A percentile compares a stretch with the other conserved stretches of the same genome.
Conservation (phyloP, 2,888 invertebrate species). For the Drosophila lacicola region DNA sequence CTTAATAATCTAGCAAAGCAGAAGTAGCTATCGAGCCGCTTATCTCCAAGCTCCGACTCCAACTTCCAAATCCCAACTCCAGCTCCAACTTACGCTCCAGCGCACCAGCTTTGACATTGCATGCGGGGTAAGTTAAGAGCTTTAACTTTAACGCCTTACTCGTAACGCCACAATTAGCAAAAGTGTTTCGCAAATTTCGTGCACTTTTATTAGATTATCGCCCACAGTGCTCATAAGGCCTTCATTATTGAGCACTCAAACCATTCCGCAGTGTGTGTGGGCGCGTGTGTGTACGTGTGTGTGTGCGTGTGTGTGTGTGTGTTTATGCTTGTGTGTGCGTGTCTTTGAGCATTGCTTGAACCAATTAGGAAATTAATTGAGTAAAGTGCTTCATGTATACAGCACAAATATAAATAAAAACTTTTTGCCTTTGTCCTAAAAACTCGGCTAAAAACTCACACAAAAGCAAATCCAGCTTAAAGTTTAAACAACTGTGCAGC, state of each 20-base stretch:
- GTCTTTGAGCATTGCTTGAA: slow-evolving; percentile 43
- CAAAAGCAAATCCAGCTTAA: slow-evolving; percentile 16
- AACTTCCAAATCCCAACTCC: neutral
- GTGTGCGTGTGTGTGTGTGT: slow-evolving; percentile 3
- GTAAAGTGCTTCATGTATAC: slow-evolving; percentile 44
- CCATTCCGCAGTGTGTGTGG: slow-evolving; percentile 2
- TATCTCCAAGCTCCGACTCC: neutral
- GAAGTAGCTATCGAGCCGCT: neutral
- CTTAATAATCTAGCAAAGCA: slow-evolving; percentile 5
- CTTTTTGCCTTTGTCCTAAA: slow-evolving; percentile 22
- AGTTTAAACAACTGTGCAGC: slow-evolving; percentile 20
- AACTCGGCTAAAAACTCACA: slow-evolving; percentile 5
- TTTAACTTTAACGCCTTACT: slow-evolving; percentile 28
- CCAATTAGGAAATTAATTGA: slow-evolving; percentile 71
- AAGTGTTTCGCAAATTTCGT: slow-evolving; percentile 54
- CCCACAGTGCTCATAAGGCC: slow-evolving; percentile 44
- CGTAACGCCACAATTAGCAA: slow-evolving; percentile 55
- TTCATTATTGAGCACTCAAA: slow-evolving; percentile 35
- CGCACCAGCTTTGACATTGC: slow-evolving; percentile 8
- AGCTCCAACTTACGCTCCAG: neutral
- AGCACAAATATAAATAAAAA: slow-evolving; percentile 37
- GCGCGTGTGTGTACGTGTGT: neutral
- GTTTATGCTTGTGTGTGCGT: slow-evolving; percentile 12
- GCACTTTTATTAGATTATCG: slow-evolving; percentile 45
- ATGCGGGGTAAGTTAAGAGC: slow-evolving; percentile 15